Base-by-base conservation (phyloP, 2,113 vertebrate genomes). In the Eurystomus gularis region DNA sequence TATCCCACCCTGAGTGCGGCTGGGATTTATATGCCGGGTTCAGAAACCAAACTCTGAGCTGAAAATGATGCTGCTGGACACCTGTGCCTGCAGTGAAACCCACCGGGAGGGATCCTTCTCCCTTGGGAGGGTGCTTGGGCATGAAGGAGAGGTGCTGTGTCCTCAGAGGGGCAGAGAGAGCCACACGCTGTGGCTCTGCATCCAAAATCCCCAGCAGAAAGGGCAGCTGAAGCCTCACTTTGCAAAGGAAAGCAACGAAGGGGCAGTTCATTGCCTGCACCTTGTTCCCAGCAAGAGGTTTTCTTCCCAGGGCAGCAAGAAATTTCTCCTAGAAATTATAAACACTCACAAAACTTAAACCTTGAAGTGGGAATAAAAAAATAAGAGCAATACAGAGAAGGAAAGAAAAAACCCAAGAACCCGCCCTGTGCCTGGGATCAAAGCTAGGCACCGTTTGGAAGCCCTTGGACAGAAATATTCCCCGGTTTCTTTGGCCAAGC, bases 361-460 rank as follows among this genome's bases (percentile, higher is more conserved):
- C 81, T 79, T 79, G 61, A 90, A 88, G 57, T 12, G 42, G n/a
- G 79, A 90, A 77, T 51, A 17, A 60, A 91, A 91, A 92, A 79
- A n/a, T 13, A 42, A 88, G 11, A 54, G 15, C 68, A 78, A 60
- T 55, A 76, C 0, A 1, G 51, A 48, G 58, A 78, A 92, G 81
- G 89, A 90, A 94, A 96, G 46, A 5, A 64, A 79, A 86, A 81
- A 24, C 0, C 86, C 52, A 85, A 10, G 24, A 73, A 31, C 58
- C 71, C 10, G 0, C 52, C 85, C 61, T 7, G 5, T 61, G 94
- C 48, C 77, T 3, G 2, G 68, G 90, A 96, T 96, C 95, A 97
- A 97, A 97, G 90, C 75, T 16, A 1, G 55, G 72, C 39, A 88
- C 90, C 4, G 31, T 37, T 90, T 78, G 93, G 90, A 86, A 94